These are phyloP conservation scores for Meriones unguiculatus DNA, from an alignment of 2,113 vertebrate genomes.

Conservation along the genomic window DNA sequence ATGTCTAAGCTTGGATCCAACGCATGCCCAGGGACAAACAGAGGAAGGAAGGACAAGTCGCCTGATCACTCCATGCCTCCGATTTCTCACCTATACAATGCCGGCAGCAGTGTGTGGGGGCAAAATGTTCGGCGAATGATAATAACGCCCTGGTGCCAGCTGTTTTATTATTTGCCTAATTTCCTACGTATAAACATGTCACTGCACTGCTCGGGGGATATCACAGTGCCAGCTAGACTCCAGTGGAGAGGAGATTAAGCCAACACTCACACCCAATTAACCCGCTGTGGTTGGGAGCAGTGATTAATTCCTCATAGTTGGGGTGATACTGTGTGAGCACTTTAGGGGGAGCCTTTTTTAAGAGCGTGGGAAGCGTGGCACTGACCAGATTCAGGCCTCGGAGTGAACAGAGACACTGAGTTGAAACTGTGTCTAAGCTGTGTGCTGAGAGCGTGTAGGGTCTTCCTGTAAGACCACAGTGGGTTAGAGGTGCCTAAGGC, in stretches of 20 bases:
- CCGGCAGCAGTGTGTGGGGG: not conserved
- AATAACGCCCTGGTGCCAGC: not conserved
- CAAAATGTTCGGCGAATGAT: not conserved
- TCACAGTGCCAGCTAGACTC: not conserved
- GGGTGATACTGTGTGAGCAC: accelerated
- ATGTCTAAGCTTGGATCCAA: accelerated
- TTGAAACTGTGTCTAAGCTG: not conserved
- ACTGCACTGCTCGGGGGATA: not conserved
- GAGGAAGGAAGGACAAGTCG: not conserved
- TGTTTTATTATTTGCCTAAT: not conserved
- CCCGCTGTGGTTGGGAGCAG: not conserved
- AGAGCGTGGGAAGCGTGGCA: not conserved
- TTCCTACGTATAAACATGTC: constrained; percentile 29
- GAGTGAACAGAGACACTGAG: not conserved
- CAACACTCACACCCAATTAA: constrained; percentile 3
- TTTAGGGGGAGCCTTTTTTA: not conserved
- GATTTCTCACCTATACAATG: not conserved
- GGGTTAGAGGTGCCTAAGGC: too few relatives aligned
- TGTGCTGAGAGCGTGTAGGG: not conserved
- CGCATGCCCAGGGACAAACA: accelerated
- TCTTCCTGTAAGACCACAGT: not conserved
- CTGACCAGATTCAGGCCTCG: not conserved
- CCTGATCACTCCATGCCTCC: not conserved
- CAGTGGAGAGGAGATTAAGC: not conserved
- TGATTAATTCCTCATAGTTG: not conserved